These are phyloP conservation scores for Carettochelys insculpta DNA, from an alignment of 2,113 vertebrate species.

Conservation along the genomic window DNA sequence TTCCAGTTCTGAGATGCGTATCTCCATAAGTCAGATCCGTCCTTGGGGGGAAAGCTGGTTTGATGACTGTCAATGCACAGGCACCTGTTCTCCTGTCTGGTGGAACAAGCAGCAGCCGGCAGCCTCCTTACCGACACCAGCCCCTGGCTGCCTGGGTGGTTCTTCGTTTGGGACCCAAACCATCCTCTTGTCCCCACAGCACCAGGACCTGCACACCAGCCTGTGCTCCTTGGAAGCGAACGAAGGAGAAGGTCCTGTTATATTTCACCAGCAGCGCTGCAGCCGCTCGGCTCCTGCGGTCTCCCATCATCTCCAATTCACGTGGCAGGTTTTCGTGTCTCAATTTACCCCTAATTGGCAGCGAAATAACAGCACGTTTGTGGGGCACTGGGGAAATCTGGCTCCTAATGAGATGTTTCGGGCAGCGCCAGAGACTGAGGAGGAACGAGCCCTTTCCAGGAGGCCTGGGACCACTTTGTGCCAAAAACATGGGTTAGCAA, in stretches of 20 bases:
- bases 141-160: neutral
- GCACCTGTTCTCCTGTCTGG: neutral
- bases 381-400: neutral
- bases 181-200: neutral
- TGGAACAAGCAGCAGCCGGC: neutral
- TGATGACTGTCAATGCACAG: neutral
- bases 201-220: too few relatives aligned
- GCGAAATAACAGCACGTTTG: neutral
- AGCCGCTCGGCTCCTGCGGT: neutral
- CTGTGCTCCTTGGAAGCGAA: neutral
- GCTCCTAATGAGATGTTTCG: neutral
- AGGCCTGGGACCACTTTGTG: neutral
- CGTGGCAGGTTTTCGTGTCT: neutral
- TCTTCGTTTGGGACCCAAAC: neutral
- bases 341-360: neutral
- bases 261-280: neutral
- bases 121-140: neutral
- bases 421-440: neutral
- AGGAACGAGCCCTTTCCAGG: neutral
- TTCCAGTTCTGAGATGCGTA: too few relatives aligned
- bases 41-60: neutral
- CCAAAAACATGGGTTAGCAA: neutral
- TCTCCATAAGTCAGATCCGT: neutral
- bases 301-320: neutral
- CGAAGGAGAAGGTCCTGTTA: neutral